A percentile compares a stretch with the other conserved stretches of the same genome.
These are phyloP conservation scores for Watsonalla binaria DNA, from an alignment of 2,888 invertebrate species.

Conservation along the genomic window DNA sequence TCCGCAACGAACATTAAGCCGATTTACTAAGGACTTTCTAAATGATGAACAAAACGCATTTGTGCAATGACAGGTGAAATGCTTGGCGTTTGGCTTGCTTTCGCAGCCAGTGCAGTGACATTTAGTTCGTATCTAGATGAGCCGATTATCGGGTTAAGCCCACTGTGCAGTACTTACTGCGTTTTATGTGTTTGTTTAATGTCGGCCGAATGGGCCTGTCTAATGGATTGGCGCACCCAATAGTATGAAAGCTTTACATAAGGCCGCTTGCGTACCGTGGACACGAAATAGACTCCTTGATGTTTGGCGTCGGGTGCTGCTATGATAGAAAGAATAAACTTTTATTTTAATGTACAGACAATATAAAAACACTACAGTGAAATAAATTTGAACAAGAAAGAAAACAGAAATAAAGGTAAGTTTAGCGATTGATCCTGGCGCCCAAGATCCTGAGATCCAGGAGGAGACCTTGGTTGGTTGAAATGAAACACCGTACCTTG, in stretches of 20 bases:
- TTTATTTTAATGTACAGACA: no score
- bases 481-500: no score
- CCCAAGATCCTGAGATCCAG: no score
- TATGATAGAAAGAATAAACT: no score
- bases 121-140: constrained; percentile 57
- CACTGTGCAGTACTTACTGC: constrained; percentile 40
- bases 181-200: constrained; percentile 44
- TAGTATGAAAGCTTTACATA: constrained; percentile 13
- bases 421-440: no score
- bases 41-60: constrained; percentile 72
- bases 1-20: constrained; percentile 40
- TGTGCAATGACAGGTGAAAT: constrained; percentile 67
- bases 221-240: constrained; percentile 16
- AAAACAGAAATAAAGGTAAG: no score
- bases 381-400: no score
- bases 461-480: no score
- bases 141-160: constrained; percentile 43
- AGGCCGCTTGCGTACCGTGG: not conserved
- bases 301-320: no score
- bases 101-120: constrained; percentile 49
- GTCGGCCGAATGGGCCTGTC: constrained; percentile 24
- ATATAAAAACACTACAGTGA: no score
- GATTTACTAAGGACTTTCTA: constrained; percentile 66
- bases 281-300: no score
- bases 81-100: constrained; percentile 41